phyloP scores from a whole-genome alignment of 2,888 invertebrate genomes.

The Tipula unca region DNA sequence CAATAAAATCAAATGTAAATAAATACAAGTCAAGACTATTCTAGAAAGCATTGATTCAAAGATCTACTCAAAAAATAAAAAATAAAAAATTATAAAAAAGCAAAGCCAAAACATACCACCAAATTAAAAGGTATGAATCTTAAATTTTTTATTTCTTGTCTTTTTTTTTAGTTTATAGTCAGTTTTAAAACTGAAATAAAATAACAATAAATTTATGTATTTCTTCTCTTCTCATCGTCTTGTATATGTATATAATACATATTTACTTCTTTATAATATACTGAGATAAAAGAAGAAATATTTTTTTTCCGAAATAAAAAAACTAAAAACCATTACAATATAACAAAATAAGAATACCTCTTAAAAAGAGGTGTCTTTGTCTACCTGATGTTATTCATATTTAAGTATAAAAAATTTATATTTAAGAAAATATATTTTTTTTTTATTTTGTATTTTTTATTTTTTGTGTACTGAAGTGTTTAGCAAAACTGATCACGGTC shows the following conservation, averaged over 20 bases:
- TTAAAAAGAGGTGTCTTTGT: conserved; percentile 16
- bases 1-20: background rate
- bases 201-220: background rate
- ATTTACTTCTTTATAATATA: background rate
- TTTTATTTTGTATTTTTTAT: background rate
- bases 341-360: background rate
- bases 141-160: background rate
- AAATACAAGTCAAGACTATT: background rate
- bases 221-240: background rate
- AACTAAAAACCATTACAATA: background rate
- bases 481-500: conserved; percentile 21
- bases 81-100: background rate
- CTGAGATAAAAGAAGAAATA: background rate
- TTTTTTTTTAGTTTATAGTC: background rate
- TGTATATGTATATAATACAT: background rate
- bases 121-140: conserved; percentile 14
- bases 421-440: background rate
- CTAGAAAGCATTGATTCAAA: background rate
- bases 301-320: background rate
- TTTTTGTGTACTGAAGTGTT: conserved; percentile 20
- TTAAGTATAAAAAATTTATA: background rate
- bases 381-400: conserved; percentile 19
- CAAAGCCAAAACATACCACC: conserved; percentile 8
- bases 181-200: background rate
- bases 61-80: background rate